Conservation (phyloP, 2,888 invertebrate genomes). For the Acleris holmiana region DNA sequence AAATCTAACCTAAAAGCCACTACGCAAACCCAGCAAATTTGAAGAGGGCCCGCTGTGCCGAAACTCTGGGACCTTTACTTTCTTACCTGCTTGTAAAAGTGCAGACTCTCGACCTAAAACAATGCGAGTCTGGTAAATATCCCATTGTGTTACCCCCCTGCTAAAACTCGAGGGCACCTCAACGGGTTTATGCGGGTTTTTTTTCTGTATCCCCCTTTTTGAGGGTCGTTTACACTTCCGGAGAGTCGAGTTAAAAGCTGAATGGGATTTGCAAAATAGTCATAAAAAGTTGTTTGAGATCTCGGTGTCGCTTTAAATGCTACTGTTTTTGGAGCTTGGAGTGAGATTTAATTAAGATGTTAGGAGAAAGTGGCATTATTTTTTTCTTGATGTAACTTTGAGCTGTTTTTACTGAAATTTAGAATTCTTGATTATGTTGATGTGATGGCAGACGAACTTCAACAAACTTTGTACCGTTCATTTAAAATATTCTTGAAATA, state of each 20-base stretch:
- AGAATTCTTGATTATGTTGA: too few relatives aligned
- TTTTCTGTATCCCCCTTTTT: conserved; percentile 45
- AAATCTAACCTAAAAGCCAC: not conserved
- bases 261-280: conserved; percentile 38
- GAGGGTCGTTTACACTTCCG: conserved; percentile 42
- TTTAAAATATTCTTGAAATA: too few relatives aligned
- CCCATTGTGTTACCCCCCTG: conserved; percentile 33
- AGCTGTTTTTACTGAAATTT: too few relatives aligned
- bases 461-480: too few relatives aligned
- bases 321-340: conserved; percentile 23
- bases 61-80: conserved; percentile 30
- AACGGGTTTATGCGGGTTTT: conserved; percentile 63
- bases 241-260: conserved; percentile 33
- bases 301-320: conserved; percentile 21
- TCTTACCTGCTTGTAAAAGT: conserved; percentile 32
- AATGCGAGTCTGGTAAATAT: conserved; percentile 36
- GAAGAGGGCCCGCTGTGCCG: conserved; percentile 21
- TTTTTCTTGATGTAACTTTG: not conserved
- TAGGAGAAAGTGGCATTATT: not conserved
- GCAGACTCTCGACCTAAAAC: conserved; percentile 34
- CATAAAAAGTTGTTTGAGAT: conserved; percentile 31
- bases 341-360: conserved; percentile 21
- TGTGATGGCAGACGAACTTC: too few relatives aligned
- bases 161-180: conserved; percentile 43
- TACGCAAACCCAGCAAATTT: conserved; percentile 27